Evolutionary conservation across 2,888 invertebrate genomes (phyloP), one percentile per base, ranked within the genome.

Genomic region (Hypena proboscidalis): DNA sequence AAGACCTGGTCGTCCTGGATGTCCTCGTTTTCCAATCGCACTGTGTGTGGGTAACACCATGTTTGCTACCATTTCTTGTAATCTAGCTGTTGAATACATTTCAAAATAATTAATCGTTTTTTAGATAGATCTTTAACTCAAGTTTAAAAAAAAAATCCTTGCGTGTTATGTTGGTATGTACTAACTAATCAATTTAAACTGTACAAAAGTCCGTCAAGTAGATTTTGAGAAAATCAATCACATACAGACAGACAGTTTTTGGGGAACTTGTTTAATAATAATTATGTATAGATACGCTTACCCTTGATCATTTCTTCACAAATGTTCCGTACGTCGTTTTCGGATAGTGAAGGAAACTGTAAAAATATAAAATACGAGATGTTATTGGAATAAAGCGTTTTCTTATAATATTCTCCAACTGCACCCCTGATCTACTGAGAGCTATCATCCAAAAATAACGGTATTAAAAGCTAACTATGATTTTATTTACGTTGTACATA

Each of bases 261-360:
- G 17, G 17, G 17, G 3, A 5, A 5, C 17, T 17, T 3, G 17
- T 17, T 17, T 17, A 4, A 17, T 17, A 17, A 17, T 4, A 17
- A 17, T 3, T 17, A 17, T 17, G 17, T 17, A 4, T 5, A 4
- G 3, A 17, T 17, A 5, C 17, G 33, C 4, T 7, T 85, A 96
- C 97, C 96, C 92, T 95, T 92, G 30, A 97, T 91, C 31, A 97
- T 93, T 32, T 94, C 93, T 61, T 95, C 93, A 75, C 97, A 97
- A 64, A 97, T 95, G 58, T 96, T 96, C 58, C 95, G 91, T 9
- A 97, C 92, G 82, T 97, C 96, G 3, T 90, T 88, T 77, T 96
- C 96, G 0, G 93, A 92, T 53, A 94, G 92, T 61, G 93, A 93
- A 51, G 93, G 89, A 5, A 92, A 91, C 95, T 95, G 77, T 39